phyloP scores from a whole-genome alignment of 2,113 vertebrate genomes.

The Trochalopteron elliotii region DNA sequence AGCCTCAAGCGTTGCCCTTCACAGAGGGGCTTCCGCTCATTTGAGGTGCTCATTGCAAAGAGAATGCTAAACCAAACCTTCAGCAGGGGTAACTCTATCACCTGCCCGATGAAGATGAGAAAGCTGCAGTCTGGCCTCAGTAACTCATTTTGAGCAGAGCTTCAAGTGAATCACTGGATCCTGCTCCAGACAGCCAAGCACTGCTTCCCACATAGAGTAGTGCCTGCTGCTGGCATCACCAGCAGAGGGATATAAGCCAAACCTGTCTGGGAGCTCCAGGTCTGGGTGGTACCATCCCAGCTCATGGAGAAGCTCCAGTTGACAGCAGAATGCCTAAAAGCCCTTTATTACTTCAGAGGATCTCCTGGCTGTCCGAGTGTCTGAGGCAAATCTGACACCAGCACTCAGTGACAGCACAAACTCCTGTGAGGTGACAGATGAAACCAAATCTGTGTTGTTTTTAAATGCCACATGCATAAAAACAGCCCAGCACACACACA shows the following conservation, averaged over 20 bases:
- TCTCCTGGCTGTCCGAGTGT: background rate
- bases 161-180: background rate
- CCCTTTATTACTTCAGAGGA: background rate
- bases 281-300: background rate
- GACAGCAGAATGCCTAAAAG: background rate
- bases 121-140: background rate
- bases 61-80: background rate
- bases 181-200: background rate
- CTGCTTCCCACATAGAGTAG: background rate
- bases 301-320: background rate
- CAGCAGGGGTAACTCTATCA: background rate
- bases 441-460: background rate
- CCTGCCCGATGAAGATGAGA: accelerated
- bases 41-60: background rate
- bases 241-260: background rate
- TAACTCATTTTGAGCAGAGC: background rate
- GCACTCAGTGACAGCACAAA: background rate
- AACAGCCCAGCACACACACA: background rate
- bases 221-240: background rate
- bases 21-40: background rate
- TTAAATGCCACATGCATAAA: background rate
- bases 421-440: background rate
- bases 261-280: background rate
- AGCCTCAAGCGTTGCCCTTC: background rate
- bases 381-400: background rate